Percentiles rank a stretch among this genome's conserved stretches.
Conservation (phyloP, 2,113 vertebrate species). For the Patagioenas fasciata region DNA sequence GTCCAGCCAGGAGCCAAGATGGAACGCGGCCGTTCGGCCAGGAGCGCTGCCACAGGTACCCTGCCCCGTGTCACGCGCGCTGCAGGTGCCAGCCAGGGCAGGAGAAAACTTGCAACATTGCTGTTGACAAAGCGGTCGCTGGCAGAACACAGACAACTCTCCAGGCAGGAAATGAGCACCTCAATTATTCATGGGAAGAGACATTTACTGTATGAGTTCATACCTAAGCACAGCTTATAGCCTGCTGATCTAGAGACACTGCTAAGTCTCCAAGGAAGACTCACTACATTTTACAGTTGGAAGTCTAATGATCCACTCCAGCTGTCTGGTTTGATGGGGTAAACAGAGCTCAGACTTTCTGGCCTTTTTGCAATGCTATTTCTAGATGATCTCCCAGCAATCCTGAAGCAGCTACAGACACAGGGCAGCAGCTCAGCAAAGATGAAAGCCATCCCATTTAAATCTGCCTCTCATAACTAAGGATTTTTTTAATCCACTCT, state of each 20-base stretch:
- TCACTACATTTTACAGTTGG: not conserved
- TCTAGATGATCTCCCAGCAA: not conserved
- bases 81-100: not conserved
- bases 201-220: not conserved
- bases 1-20: not conserved
- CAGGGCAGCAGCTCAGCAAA: not conserved
- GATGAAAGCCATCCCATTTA: not conserved
- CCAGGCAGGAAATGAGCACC: not conserved
- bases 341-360: not conserved
- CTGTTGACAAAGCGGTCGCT: not conserved
- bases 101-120: not conserved
- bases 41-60: not conserved
- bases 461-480: not conserved
- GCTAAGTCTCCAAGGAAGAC: not conserved
- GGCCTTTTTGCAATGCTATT: not conserved
- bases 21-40: not conserved
- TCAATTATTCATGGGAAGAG: not conserved
- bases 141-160: not conserved
- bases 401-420: not conserved
- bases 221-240: not conserved
- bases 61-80: fast-evolving
- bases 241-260: not conserved
- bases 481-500: not conserved
- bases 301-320: not conserved
- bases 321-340: not conserved